Base-by-base conservation (phyloP, 2,797 vertebrate species). In the Dryobates pubescens region DNA sequence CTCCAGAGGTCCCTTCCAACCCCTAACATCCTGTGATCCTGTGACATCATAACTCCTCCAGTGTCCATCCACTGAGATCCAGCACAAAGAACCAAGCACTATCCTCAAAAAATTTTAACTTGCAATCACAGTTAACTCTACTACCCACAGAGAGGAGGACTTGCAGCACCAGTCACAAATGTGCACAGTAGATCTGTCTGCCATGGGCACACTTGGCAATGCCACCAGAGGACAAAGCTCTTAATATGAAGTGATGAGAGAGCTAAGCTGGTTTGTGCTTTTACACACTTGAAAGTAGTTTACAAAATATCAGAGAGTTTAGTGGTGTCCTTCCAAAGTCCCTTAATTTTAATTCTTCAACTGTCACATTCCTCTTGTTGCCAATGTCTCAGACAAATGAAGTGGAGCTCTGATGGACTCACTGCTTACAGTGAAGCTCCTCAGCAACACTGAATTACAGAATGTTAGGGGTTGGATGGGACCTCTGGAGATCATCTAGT, bases 301-400 rank as follows among this genome's bases (percentile, higher is more conserved):
- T 83, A 86, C 67, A 76, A 92, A 94, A 92, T 76, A 87, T 34
- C 32, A 30, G 58, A 86, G 43, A 30, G 92, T 89, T 93, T 49
- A 81, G 43, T 9, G n/a, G 23, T 81, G 38, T 34, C 83, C 79
- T 89, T 73, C 68, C 56, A 41, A 75, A 92, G 49, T 45, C 16
- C 16, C 17, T 85, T 73, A 19, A n/a, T 83, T 83, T 94, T 73
- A 86, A 79, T 88, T 82, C 59, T 59, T 91, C 67, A 64, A 0
- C 26, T 83, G 88, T 76, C 32, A 41, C 45, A 82, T 47, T 34
- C 9, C 15, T 58, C 45, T 63, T 82, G 34, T 38, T 71, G 71
- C 15, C 17, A 5, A 29, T 16, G 57, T 34, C 17, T 83, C 38
- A 10, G 30, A 43, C 7, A 65, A 78, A 82, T 0, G 3, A 32